A percentile compares a stretch with the other conserved stretches of the same genome.
Evolutionary conservation across 2,888 invertebrate genomes (phyloP).

Genomic region (Lobophora halterata): DNA sequence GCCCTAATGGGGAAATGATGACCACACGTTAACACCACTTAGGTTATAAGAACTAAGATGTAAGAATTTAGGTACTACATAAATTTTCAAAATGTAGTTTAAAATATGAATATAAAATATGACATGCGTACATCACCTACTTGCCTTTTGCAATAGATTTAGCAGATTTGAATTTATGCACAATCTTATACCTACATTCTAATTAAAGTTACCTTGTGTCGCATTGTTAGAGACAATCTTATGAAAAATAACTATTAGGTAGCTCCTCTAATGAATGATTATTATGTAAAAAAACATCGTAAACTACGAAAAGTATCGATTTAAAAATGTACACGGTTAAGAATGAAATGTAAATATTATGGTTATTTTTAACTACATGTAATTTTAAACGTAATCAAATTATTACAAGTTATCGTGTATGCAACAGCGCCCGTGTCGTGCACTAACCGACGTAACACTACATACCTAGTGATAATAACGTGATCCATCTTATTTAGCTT

Average conservation of each 20-base stretch:
- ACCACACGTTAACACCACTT: slow-evolving; percentile 71
- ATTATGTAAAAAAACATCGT: slow-evolving; percentile 24
- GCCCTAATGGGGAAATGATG: slow-evolving; percentile 45
- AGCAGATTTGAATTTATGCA: slow-evolving; percentile 66
- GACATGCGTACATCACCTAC: slow-evolving; percentile 72
- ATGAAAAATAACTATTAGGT: slow-evolving; percentile 32
- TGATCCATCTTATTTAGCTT: slow-evolving; percentile 72
- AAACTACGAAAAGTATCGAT: slow-evolving; percentile 30
- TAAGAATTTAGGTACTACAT: slow-evolving; percentile 41
- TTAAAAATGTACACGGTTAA: slow-evolving; percentile 18
- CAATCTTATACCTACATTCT: slow-evolving; percentile 57
- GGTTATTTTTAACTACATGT: slow-evolving; percentile 43
- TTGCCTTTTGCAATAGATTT: slow-evolving; percentile 72
- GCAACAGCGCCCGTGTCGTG: slow-evolving; percentile 30
- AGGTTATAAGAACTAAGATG: slow-evolving; percentile 48
- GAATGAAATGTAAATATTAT: slow-evolving; percentile 36
- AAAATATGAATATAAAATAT: slow-evolving; percentile 35
- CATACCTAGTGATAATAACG: slow-evolving; percentile 60
- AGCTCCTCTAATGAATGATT: too few species aligned
- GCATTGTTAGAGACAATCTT: slow-evolving; percentile 43
- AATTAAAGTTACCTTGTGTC: slow-evolving; percentile 68
- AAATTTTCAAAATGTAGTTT: slow-evolving; percentile 50
- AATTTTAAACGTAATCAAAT: slow-evolving; percentile 31
- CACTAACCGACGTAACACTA: slow-evolving; percentile 37
- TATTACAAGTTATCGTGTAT: slow-evolving; percentile 30